Base-by-base conservation (phyloP, 2,888 invertebrate genomes). In the Papilio protenor region DNA sequence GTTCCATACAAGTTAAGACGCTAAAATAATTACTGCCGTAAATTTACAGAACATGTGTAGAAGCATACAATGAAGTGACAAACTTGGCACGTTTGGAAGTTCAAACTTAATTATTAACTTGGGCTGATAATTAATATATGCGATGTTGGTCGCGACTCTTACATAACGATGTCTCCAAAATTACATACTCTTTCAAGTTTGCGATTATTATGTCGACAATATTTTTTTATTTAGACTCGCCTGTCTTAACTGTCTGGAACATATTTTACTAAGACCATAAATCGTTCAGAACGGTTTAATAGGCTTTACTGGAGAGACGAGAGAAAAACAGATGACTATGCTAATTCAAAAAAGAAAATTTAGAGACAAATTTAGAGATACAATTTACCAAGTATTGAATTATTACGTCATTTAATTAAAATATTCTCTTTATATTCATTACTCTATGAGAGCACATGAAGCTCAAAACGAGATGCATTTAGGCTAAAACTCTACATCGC, bases 51-150 rank as follows among this genome's bases (percentile, higher is more conserved):
- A 33, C 75, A 71, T 49, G 57, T 57, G 72, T 59, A 80, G 86
- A 84, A 83, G 84, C 87, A 84, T 82, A 80, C 85, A 88, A 86
- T 87, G 86, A 88, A 89, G 86, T 90, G 90, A 86, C 91, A 91
- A 91, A 91, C 89, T 91, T 90, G 88, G 90, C 86, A 87, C 83
- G 87, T 84, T 85, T 83, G 84, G 74, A 91, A 92, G 86, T 92
- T 89, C 86, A 88, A 90, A 92, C 89, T 91, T 92, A 90, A 92
- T 92, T 90, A 92, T 90, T 87, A 90, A 93, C 85, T 92, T 90
- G 83, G 83, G 85, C 87, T 87, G 89, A 90, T 91, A 91, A 92
- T 92, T 91, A 90, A 92, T 91, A 91, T 90, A 87, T 85, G 83
- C 85, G 82, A 82, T 83, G 83, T 85, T 87, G 89, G 81, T 82